These are phyloP conservation scores for Tetanocera ferruginea DNA, from an alignment of 2,888 invertebrate genomes.

Conservation along the genomic window DNA sequence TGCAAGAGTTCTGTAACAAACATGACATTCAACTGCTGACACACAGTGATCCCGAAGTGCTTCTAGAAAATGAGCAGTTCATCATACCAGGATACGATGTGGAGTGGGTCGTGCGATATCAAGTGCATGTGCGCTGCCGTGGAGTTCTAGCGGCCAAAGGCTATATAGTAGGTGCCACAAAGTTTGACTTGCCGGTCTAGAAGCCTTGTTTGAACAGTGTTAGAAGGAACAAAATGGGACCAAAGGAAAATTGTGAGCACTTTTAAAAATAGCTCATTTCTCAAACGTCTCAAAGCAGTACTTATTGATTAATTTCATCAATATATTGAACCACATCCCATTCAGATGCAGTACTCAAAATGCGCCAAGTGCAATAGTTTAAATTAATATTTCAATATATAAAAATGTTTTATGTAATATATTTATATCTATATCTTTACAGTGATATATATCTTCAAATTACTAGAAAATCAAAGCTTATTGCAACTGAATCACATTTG, in stretches of 20 bases:
- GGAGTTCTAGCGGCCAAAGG: constrained; percentile 94
- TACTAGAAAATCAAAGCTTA: too few species aligned
- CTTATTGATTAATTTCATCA: not conserved
- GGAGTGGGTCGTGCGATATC: constrained; percentile 88
- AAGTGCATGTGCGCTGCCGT: constrained; percentile 90
- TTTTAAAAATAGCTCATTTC: not conserved
- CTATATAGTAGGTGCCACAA: constrained; percentile 76
- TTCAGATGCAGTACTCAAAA: not conserved
- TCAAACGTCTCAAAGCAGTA: not conserved
- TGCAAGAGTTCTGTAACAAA: constrained; percentile 90
- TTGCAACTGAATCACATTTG: not conserved
- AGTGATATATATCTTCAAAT: too few species aligned
- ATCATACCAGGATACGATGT: constrained; percentile 72
- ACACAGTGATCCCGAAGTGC: constrained; percentile 89
- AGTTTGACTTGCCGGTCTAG: constrained; percentile 11
- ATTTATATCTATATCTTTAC: not conserved
- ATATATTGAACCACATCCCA: not conserved
- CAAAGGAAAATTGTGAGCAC: not conserved
- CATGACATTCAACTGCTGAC: constrained; percentile 94
- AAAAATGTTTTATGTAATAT: constrained; percentile 2
- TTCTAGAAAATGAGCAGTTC: constrained; percentile 73
- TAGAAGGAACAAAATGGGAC: not conserved
- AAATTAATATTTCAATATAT: constrained; percentile 3
- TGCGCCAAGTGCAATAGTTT: constrained; percentile 23
- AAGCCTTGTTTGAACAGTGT: too few species aligned